phyloP scores from a whole-genome alignment of 2,888 invertebrate species.

The Timandra comae region DNA sequence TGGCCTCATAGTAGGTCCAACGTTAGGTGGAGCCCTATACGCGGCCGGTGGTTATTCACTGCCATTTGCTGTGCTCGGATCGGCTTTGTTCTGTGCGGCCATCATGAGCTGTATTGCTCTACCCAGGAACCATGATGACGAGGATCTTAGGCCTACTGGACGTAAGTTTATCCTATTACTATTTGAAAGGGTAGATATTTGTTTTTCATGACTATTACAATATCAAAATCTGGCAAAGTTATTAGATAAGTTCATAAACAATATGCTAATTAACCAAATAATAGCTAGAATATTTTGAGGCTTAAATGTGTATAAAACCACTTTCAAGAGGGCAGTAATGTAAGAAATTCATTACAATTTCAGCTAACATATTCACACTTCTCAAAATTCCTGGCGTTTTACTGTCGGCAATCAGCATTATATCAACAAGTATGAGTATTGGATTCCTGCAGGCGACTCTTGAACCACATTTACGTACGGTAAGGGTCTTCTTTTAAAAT shows the following conservation, averaged over 20 bases:
- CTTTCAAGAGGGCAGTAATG: too few species aligned
- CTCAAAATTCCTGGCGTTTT: constrained; percentile 85
- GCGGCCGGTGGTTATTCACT: constrained; percentile 85
- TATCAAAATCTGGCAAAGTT: too few species aligned
- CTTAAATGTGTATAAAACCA: too few species aligned
- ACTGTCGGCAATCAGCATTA: constrained; percentile 82
- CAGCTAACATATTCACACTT: constrained; percentile 80
- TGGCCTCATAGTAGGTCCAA: constrained; percentile 92
- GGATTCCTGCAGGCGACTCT: constrained; percentile 93
- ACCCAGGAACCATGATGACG: constrained; percentile 78
- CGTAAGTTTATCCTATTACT: constrained; percentile 76
- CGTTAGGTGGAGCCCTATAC: constrained; percentile 91
- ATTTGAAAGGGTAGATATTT: too few species aligned
- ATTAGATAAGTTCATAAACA: too few species aligned
- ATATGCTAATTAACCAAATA: too few species aligned
- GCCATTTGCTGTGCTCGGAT: constrained; percentile 89
- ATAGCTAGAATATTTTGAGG: background rate
- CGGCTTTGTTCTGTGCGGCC: constrained; percentile 84
- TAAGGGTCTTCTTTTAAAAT: too few species aligned
- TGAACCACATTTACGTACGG: constrained; percentile 88
- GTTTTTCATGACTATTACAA: too few species aligned
- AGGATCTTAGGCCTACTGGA: constrained; percentile 75
- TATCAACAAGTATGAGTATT: constrained; percentile 87
- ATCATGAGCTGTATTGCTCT: constrained; percentile 84
- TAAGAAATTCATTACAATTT: too few species aligned